These are phyloP conservation scores for Noctua pronuba DNA, from an alignment of 2,888 invertebrate genomes.

Conservation along the genomic window DNA sequence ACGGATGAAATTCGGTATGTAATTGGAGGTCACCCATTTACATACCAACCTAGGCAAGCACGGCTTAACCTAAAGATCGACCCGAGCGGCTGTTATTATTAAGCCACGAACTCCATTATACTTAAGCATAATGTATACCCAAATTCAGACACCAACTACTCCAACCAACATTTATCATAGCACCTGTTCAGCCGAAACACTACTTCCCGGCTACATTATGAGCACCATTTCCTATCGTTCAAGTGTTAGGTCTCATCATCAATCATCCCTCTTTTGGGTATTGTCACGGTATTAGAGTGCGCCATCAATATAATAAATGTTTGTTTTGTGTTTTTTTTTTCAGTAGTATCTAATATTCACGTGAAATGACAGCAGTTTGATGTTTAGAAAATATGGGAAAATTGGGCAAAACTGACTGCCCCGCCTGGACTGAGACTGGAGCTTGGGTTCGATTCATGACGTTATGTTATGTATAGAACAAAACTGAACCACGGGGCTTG, in stretches of 20 bases:
- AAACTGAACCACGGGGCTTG: neutral
- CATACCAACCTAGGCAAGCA: too few relatives aligned
- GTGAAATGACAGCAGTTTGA: neutral
- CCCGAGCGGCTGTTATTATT: too few relatives aligned
- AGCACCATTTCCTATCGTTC: conserved; percentile 61
- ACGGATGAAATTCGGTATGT: too few relatives aligned
- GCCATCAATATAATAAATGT: conserved; percentile 65
- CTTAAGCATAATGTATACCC: too few relatives aligned
- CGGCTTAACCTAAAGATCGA: too few relatives aligned
- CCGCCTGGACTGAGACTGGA: too few relatives aligned
- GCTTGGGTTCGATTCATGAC: too few relatives aligned
- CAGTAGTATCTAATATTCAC: neutral
- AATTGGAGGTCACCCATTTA: too few relatives aligned
- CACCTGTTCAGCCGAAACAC: conserved; percentile 37
- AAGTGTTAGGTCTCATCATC: conserved; percentile 65
- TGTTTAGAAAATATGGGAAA: neutral
- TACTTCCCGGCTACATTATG: conserved; percentile 46
- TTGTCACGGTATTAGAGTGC: conserved; percentile 64
- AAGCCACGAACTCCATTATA: too few relatives aligned
- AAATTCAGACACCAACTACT: neutral
- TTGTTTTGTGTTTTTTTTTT: conserved; percentile 27
- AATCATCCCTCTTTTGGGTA: conserved; percentile 68
- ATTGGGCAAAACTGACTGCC: too few relatives aligned
- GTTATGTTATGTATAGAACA: neutral
- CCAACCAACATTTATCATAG: conserved; percentile 33